Evolutionary conservation across 2,888 invertebrate species (phyloP), one percentile per base, ranked within the genome.

Genomic region (Himalopsyche kuldschensis): DNA sequence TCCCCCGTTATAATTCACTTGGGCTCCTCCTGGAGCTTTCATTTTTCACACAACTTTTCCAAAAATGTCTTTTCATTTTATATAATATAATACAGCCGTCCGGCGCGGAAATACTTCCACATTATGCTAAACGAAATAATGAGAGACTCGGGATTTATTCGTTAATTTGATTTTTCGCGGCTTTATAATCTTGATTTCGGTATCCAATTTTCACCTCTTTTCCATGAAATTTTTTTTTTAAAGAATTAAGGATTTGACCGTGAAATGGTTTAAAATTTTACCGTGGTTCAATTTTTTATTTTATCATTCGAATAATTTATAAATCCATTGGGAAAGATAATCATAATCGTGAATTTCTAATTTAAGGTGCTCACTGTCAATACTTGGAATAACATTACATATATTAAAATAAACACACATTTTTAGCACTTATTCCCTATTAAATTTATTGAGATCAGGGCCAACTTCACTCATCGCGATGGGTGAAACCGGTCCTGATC

Each of bases 21-120:
- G 20, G 24, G 10, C 17, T 48, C 35, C 35, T 41, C 41, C 41
- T 55, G n/a, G 6, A 55, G 55, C 24, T 55, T 55, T 55, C 41
- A 41, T 41, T 55, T 55, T 55, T 55, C 6, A 55, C 55, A 55
- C 24, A 24, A 20, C 55, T 55, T 55, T 41, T 11, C 41, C 79
- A 82, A 80, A 83, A 83, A 83, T 55, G 31, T 78, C 63, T 81
- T 78, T 83, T 83, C 69, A 78, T 81, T 83, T 81, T 10, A 6
- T 20, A 69, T n/a, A n/a, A 81, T 78, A 83, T 81, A 83, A 83
- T 81, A 81, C 83, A 47, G 55, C 78, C n/a, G 80, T 78, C 80
- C n/a, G 24, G 55, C 24, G 8, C 10, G 8, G 8, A 55, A 55
- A 27, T 48, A 63, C n/a, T 63, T 63, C 63, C 55, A 32, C 55